Evolutionary conservation across 2,888 invertebrate species (phyloP).

Genomic region (Zaprionus bogoriensis): DNA sequence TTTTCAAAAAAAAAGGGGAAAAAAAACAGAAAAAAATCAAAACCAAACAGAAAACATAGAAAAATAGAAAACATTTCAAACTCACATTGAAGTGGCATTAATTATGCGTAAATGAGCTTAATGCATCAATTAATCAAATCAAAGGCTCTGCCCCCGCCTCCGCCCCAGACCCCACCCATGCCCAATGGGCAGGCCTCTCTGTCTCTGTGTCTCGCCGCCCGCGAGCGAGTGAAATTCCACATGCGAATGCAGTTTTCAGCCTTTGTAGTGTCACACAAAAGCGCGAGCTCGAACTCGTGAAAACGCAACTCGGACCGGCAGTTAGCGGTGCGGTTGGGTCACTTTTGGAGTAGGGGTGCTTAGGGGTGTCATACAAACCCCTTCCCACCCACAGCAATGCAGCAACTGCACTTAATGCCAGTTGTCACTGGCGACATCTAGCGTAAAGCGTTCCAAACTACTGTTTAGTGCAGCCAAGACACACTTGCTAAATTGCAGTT

Average conservation of each 20-base stretch:
- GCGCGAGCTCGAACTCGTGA: constrained; percentile 57
- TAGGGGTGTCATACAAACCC: too few relatives aligned
- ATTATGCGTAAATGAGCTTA: constrained; percentile 76
- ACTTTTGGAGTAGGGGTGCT: too few relatives aligned
- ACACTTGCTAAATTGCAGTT: too few relatives aligned
- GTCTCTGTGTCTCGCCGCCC: neutral
- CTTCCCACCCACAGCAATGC: too few relatives aligned
- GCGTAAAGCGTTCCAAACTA: too few relatives aligned
- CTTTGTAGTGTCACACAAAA: constrained; percentile 71
- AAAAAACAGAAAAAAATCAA: constrained; percentile 2
- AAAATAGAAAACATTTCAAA: constrained; percentile 38
- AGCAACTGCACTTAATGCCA: too few relatives aligned
- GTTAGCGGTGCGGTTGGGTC: constrained; percentile 10
- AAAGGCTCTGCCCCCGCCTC: constrained; percentile 52
- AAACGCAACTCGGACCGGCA: constrained; percentile 17
- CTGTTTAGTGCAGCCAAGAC: too few relatives aligned
- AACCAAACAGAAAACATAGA: constrained; percentile 7
- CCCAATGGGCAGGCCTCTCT: neutral
- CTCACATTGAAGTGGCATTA: constrained; percentile 64
- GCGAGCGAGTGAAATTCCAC: neutral
- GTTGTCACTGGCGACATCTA: too few relatives aligned
- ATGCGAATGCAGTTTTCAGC: constrained; percentile 45
- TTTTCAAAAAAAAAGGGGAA: constrained; percentile 14
- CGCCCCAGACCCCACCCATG: too few relatives aligned
- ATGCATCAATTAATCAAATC: constrained; percentile 77